Evolutionary conservation across 2,888 invertebrate species (phyloP).

Genomic region (Coelogynopora nodosa): DNA sequence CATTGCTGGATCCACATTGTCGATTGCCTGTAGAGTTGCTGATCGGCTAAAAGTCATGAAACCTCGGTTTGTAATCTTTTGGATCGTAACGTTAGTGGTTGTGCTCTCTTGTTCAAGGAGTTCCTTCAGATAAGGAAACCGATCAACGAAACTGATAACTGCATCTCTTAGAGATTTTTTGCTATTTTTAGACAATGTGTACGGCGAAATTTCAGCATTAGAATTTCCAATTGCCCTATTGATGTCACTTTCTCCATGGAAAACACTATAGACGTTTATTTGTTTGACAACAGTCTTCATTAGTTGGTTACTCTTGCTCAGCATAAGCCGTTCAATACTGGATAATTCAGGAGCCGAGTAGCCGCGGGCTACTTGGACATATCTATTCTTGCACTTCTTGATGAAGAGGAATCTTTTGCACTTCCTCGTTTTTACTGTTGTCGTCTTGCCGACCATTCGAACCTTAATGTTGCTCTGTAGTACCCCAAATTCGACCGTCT

Average conservation of each 20-base stretch:
- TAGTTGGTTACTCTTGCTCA: neutral
- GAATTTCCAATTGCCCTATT: neutral
- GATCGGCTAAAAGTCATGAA: constrained; percentile 18
- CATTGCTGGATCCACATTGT: neutral
- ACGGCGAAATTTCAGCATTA: neutral
- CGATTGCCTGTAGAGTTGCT: constrained; percentile 32
- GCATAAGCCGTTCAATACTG: neutral
- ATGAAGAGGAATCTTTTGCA: neutral
- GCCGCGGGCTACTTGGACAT: neutral
- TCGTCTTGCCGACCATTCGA: neutral
- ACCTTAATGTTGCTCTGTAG: neutral
- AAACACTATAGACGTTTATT: neutral
- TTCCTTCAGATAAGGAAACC: constrained; percentile 15
- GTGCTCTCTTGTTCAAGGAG: neutral
- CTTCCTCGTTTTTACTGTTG: neutral
- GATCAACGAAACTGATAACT: neutral
- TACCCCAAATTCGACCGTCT: neutral
- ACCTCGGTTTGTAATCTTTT: constrained; percentile 32
- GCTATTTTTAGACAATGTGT: neutral
- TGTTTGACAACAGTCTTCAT: neutral
- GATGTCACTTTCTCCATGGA: neutral
- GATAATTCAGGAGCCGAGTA: neutral
- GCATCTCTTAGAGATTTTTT: neutral
- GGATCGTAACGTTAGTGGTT: neutral
- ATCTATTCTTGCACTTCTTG: neutral